Evolutionary conservation across 2,113 vertebrate genomes (phyloP), one percentile per base, ranked within the genome.

Genomic region (Rhynchopsitta pachyrhyncha): DNA sequence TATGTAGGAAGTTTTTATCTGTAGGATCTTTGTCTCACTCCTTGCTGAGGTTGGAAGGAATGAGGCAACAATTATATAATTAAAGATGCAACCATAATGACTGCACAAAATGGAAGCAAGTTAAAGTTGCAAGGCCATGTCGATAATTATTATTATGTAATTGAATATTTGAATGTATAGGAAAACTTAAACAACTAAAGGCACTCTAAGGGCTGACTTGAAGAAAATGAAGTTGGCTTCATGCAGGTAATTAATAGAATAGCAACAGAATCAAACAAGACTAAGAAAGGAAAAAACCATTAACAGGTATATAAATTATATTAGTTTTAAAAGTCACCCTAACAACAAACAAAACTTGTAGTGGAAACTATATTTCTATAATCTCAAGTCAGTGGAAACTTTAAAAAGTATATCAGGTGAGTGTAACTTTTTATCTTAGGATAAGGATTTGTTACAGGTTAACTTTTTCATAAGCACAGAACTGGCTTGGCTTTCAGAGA

Each of bases 271-370:
- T 55, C 60, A 83, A 68, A 81, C 39, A 94, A 86, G 49, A 68
- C 28, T 11, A 76, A 87, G 46, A 80, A 67, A 83, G 41, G 53
- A 83, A 93, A 57, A 22, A 68, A 29, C 3, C 41, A n/a, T 86
- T 83, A 97, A 86, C 20, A 28, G 33, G 29, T 80, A 95, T n/a
- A 84, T 77, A 95, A 90, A 85, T 90, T 63, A 17, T 37, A 79
- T 73, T 94, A 83, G 82, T 91, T 95, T 87, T 86, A 88, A 91
- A 95, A 92, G 67, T 74, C 88, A 92, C 7, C 35, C 47, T 50
- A 93, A 59, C 60, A 75, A 55, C 76, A 92, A 91, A 69, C 23
- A 93, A 77, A 95, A 88, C 22, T 88, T 82, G 24, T 78, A 88
- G 95, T 35, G 62, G 82, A 96, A 92, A 82, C 49, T 80, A 44